phyloP scores from a whole-genome alignment of 2,888 invertebrate genomes.

The Caenorhabditis angaria region DNA sequence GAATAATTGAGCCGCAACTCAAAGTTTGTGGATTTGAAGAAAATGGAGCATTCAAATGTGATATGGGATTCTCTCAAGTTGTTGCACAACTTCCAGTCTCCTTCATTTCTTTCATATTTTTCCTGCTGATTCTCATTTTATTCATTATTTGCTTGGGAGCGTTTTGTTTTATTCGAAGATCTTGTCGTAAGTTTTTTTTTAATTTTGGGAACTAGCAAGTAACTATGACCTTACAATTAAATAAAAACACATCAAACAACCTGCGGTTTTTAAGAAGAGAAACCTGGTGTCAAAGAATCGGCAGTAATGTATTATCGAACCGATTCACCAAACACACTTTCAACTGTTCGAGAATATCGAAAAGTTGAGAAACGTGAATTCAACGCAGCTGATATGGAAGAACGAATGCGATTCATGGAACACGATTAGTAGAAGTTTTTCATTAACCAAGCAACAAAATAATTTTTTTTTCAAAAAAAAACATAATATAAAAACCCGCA shows the following conservation, averaged over 20 bases:
- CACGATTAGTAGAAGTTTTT: not conserved
- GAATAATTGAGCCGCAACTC: constrained; percentile 57
- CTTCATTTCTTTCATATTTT: constrained; percentile 32
- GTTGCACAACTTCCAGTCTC: constrained; percentile 41
- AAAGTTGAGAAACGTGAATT: constrained; percentile 51
- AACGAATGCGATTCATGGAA: constrained; percentile 38
- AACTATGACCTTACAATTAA: no score
- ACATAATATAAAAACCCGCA: not conserved
- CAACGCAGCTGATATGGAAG: constrained; percentile 51
- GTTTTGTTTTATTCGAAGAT: constrained; percentile 41
- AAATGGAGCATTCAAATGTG: constrained; percentile 57
- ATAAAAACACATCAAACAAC: no score
- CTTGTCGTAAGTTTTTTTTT: constrained; percentile 29
- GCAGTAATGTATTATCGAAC: constrained; percentile 51
- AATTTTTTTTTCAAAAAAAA: not conserved
- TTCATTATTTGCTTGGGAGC: constrained; percentile 29
- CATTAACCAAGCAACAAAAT: not conserved
- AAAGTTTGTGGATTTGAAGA: constrained; percentile 60
- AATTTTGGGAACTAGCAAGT: not conserved
- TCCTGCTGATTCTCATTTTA: constrained; percentile 34
- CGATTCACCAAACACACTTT: constrained; percentile 49
- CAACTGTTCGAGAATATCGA: constrained; percentile 50
- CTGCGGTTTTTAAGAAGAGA: constrained; percentile 36
- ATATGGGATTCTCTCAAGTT: constrained; percentile 51
- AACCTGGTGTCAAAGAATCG: constrained; percentile 42